Evolutionary conservation across 2,888 invertebrate genomes (phyloP).

Genomic region (Saturnia japonica): DNA sequence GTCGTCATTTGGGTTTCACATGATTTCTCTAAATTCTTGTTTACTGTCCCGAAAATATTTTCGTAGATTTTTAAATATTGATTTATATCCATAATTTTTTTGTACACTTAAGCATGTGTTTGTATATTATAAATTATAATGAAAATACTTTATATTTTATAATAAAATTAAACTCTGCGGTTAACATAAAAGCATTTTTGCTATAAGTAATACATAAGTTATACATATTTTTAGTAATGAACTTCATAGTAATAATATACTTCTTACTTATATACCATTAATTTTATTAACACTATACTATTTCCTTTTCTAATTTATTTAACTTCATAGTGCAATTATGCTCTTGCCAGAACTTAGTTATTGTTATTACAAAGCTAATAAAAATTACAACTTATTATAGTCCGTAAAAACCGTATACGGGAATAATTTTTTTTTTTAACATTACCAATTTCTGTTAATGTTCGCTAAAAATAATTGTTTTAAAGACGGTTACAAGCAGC

Average conservation of each 20-base stretch:
- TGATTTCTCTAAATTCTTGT: constrained; percentile 1
- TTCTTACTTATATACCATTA: too few species aligned
- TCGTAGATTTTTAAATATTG: background rate
- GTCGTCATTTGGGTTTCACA: background rate
- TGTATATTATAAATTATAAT: background rate
- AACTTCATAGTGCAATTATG: background rate
- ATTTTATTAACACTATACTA: too few species aligned
- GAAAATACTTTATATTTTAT: background rate
- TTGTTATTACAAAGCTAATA: background rate
- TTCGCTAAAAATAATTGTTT: background rate
- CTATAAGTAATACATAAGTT: too few species aligned
- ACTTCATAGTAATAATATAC: background rate
- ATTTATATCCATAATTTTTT: background rate
- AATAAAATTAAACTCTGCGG: too few species aligned
- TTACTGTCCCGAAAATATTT: background rate
- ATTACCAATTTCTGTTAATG: background rate
- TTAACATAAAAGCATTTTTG: too few species aligned
- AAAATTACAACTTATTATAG: background rate
- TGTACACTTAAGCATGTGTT: background rate
- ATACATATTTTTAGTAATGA: background rate
- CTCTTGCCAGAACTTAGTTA: background rate
- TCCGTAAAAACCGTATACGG: background rate
- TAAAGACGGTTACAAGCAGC: background rate
- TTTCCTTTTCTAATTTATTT: too few species aligned
- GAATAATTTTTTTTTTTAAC: background rate